Evolutionary conservation across 2,888 invertebrate genomes (phyloP), one percentile per base, ranked within the genome.

Genomic region (Esperia sulphurella): DNA sequence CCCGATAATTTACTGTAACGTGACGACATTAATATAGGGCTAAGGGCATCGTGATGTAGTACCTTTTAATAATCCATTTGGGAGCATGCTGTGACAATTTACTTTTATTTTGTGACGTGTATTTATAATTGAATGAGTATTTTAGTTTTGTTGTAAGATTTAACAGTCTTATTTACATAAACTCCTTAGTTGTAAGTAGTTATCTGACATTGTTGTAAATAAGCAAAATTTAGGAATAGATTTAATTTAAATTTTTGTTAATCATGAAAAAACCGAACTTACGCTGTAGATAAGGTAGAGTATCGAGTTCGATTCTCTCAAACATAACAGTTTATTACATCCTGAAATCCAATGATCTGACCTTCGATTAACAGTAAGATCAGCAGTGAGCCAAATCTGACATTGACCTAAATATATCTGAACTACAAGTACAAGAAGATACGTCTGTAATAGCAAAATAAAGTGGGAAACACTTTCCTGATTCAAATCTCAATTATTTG

Each of bases 1-100:
- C 80, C 75, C 70, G 75, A 80, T 86, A 84, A 86, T 85, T 84
- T 84, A 87, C 79, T 63, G 61, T 75, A 74, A 83, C 76, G 79
- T 80, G 79, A 79, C 75, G 77, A 78, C 77, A 76, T 79, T 78
- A 78, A 75, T 78, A 75, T 66, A 66, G 66, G 60, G 59, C 70
- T 63, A 65, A 68, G 71, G 68, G 67, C 57, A 64, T 50, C 53
- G 53, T 79, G 73, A 80, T 77, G 63, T 69, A 79, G 65, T 58
- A 68, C 69, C 71, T 75, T 81, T 80, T 79, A 79, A 81, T 79
- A 72, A 71, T 65, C 61, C 73, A 69, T 65, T 65, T 61, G 64
- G 59, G 58, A 65, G 64, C 78, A 69, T 71, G 75, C 75, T 77
- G 79, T 65, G 78, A 81, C 79, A 79, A 67, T 77, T 68, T 65